phyloP scores from a whole-genome alignment of 2,888 invertebrate species.

The Apantesis nais region DNA sequence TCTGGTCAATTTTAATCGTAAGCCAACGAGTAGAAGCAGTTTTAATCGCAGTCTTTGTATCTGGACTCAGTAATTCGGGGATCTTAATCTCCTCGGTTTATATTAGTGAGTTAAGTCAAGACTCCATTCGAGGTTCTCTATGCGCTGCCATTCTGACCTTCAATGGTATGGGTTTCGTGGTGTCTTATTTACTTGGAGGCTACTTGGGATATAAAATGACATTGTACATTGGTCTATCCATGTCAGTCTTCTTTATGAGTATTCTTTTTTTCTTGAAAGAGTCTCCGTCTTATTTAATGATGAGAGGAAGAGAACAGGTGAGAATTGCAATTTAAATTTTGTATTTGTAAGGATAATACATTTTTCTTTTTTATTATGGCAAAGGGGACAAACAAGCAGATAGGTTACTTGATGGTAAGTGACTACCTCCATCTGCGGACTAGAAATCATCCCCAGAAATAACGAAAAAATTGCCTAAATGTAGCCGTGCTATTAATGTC shows the following conservation, averaged over 20 bases:
- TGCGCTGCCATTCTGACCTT: conserved; percentile 32
- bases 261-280: conserved; percentile 32
- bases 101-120: conserved; percentile 46
- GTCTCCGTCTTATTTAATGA: conserved; percentile 32
- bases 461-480: too few species aligned
- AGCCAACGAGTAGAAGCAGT: conserved; percentile 38
- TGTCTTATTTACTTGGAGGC: conserved; percentile 41
- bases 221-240: conserved; percentile 36
- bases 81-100: conserved; percentile 39
- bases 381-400: too few species aligned
- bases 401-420: too few species aligned
- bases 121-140: conserved; percentile 48
- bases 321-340: not conserved
- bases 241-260: conserved; percentile 10
- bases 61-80: conserved; percentile 31
- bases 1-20: conserved; percentile 30
- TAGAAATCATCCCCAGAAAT: too few species aligned
- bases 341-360: not conserved
- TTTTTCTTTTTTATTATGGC: too few species aligned
- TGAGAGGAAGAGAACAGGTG: conserved; percentile 36
- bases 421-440: too few species aligned
- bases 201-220: conserved; percentile 25
- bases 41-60: conserved; percentile 34
- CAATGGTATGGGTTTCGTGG: conserved; percentile 39
- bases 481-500: too few species aligned